Evolutionary conservation across 1,140 invertebrate species (phyloP).

Genomic region (Aphelinus atriplicis): DNA sequence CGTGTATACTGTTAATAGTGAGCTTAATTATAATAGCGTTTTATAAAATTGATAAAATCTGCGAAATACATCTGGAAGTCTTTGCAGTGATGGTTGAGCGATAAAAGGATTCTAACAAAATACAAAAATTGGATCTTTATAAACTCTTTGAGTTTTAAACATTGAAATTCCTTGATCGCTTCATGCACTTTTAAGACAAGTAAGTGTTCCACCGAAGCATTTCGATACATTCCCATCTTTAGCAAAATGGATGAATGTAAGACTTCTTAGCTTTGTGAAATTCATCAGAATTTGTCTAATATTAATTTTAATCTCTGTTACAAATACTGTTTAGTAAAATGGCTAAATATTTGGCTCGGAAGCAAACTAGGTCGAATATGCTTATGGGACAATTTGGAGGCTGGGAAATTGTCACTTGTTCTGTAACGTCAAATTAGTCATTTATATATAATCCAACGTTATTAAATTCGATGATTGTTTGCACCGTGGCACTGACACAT

Average conservation of each 20-base stretch:
- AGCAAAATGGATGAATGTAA: slow-evolving; percentile 36
- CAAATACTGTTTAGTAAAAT: slow-evolving; percentile 29
- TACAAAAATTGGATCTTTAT: no score
- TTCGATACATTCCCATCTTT: slow-evolving; percentile 54
- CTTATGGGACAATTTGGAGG: slow-evolving; percentile 56
- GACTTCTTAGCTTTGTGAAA: slow-evolving; percentile 43
- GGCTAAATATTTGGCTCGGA: slow-evolving; percentile 44
- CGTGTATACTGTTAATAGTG: slow-evolving; percentile 67
- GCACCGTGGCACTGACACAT: slow-evolving; percentile 66
- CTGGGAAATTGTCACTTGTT: slow-evolving; percentile 48
- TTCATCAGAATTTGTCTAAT: slow-evolving; percentile 38
- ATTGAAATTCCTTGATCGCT: slow-evolving; percentile 37
- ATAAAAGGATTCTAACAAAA: slow-evolving; percentile 20
- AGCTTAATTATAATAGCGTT: slow-evolving; percentile 65
- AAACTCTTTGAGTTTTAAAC: no score
- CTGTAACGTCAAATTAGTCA: slow-evolving; percentile 56
- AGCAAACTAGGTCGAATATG: slow-evolving; percentile 57
- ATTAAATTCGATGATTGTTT: slow-evolving; percentile 66
- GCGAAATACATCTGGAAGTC: slow-evolving; percentile 37
- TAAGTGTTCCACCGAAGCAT: slow-evolving; percentile 59
- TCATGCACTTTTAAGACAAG: slow-evolving; percentile 45
- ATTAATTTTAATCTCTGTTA: slow-evolving; percentile 40
- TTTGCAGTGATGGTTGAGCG: slow-evolving; percentile 35
- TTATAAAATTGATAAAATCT: slow-evolving; percentile 50
- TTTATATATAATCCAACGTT: slow-evolving; percentile 60